Base-by-base conservation (phyloP, 2,113 vertebrate genomes). In the Pseudorhombus dupliciocellatus region DNA sequence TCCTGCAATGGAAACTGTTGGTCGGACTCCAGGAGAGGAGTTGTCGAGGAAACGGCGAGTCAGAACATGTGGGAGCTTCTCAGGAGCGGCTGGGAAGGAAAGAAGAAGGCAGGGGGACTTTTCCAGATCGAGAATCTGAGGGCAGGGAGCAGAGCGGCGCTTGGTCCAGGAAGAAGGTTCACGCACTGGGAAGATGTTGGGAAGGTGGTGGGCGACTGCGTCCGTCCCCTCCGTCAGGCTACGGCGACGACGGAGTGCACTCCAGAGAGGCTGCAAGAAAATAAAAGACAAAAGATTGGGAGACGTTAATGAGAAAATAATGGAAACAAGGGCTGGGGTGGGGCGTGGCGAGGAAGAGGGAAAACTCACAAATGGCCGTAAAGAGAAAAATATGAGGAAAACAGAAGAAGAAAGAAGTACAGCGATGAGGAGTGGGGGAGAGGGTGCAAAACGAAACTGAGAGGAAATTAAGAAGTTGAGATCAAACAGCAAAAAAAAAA, bases 241-340 rank as follows among this genome's bases (percentile, higher is more conserved):
- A 94, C 1, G 93, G 92, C 24, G 93, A 94, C 77, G 92, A 92
- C 1, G 93, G 93, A 42, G 87, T 82, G 84, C 92, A 93, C 89
- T 94, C 94, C 91, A 94, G 85, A 26, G 94, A 94, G 18, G 90
- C 94, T 94, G 90, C 63, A 79, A 74, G 59, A 61, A 69, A 48
- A 48, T 76, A 4, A 85, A 10, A 48, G 78, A 14, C 8, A 21
- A 21, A 4, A 22, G 5, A 52, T 10, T n/a, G 9, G 42, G 40
- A 54, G 22, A 63, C 5, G 54, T 34, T 67, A 44, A 64, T 24
- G 34, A 56, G 7, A 34, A 60, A 66, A 62, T 34, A 46, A 51
- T 10, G 37, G 26, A 31, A 8, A 30, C 59, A 7, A 34, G n/a
- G 5, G 53, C 12, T 4, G 28, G 28, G 6, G 28, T 8, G 44